phyloP scores from a whole-genome alignment of 1,140 invertebrate species.

The Drosophila kohkoa region DNA sequence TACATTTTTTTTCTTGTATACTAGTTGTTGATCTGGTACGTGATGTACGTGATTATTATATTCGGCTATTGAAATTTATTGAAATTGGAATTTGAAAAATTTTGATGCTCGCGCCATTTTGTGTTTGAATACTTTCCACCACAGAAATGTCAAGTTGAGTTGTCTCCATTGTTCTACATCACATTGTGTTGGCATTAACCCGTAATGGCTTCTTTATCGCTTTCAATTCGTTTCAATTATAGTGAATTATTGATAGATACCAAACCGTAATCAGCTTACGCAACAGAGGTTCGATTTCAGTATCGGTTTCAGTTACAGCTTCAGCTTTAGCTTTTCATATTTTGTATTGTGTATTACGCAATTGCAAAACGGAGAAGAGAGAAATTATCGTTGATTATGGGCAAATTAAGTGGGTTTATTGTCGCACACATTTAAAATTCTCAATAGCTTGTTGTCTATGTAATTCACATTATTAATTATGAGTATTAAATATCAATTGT shows the following conservation, averaged over 20 bases:
- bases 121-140: too few species aligned
- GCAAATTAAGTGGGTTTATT: neutral
- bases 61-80: too few species aligned
- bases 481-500: neutral
- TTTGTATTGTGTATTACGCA: neutral
- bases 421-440: neutral
- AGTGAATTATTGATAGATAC: conserved; percentile 7
- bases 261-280: conserved; percentile 6
- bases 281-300: neutral
- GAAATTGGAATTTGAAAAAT: too few species aligned
- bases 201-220: conserved; percentile 4
- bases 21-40: too few species aligned
- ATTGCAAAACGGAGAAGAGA: neutral
- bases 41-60: too few species aligned
- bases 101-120: too few species aligned
- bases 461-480: neutral
- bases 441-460: neutral
- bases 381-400: neutral
- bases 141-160: too few species aligned
- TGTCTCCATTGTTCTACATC: neutral
- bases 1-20: too few species aligned
- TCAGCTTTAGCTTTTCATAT: neutral
- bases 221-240: conserved; percentile 9
- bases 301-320: neutral
- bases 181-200: neutral